Base-by-base conservation (phyloP, 2,888 invertebrate species). In the Heteropelma amictum region DNA sequence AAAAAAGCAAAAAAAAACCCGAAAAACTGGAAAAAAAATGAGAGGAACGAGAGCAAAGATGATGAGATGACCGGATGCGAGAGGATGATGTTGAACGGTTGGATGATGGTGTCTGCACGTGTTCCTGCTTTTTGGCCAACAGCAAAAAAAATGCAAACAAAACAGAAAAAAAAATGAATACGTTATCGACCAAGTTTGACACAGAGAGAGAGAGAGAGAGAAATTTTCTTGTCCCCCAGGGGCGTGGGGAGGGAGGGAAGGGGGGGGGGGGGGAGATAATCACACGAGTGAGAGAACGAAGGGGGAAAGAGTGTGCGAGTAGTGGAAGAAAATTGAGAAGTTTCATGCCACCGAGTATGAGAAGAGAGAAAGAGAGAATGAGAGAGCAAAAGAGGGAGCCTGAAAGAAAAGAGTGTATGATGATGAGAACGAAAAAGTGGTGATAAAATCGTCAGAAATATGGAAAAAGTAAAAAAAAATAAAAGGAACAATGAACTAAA, bases 61-160 rank as follows among this genome's bases (percentile, higher is more conserved):
- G 60, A 67, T 72, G 67, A 68, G 64, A 76, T 70, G 72, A 70
- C 70, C 70, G 76, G 71, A 53, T 53, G 64, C 53, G 53, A 67
- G 68, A 64, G 76, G 70, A 78, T 72, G 76, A 61, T 67, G 71
- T 60, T 77, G 75, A 75, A 64, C 68, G n/a, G n/a, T 70, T 72
- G 83, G 83, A 83, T 80, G n/a, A n/a, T n/a, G n/a, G n/a, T n/a
- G 81, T 86, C 84, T 86, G 86, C 86, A 82, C 83, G 84, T 86
- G 83, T 83, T 84, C 81, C 81, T 82, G 82, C 84, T 84, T 74
- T 74, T 72, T 64, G 72, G 49, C 49, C 61, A 35, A 53, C 38
- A 47, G 61, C 63, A 71, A 72, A 70, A 58, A 47, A 64, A 35
- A 54, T 40, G 56, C 38, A 76, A 56, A 63, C 42, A 28, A 60